Conservation (phyloP, 2,797 vertebrate genomes). For the Hyperoplus immaculatus region DNA sequence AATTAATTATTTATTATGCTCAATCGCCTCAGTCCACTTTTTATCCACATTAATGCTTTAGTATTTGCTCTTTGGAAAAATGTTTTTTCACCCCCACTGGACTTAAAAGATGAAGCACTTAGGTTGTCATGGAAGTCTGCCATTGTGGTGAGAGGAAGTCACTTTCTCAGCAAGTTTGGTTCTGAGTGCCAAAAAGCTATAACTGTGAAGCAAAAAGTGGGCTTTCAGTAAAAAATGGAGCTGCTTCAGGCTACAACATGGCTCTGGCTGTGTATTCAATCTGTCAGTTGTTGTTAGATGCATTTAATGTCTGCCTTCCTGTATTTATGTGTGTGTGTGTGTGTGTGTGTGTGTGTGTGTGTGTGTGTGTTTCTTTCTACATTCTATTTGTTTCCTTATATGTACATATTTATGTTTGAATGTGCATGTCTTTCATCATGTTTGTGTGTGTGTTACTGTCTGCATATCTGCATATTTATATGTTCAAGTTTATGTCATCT, state of each 20-base stretch:
- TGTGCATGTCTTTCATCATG: conserved; percentile 38
- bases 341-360: conserved; percentile 5
- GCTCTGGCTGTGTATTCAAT: background rate
- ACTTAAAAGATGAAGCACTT: conserved; percentile 21
- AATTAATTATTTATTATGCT: conserved; percentile 43
- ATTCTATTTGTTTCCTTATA: conserved; percentile 16
- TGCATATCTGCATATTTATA: conserved; percentile 52
- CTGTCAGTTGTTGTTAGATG: background rate
- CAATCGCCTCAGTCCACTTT: conserved; percentile 37
- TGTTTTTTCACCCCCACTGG: conserved; percentile 1
- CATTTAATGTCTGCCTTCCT: background rate
- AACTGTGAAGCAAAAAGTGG: conserved; percentile 8
- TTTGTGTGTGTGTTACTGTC: conserved; percentile 64
- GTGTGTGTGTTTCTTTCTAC: conserved; percentile 11
- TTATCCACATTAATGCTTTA: conserved; percentile 11
- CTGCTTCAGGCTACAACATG: background rate
- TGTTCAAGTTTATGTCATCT: conserved; percentile 54
- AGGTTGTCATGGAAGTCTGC: conserved; percentile 14
- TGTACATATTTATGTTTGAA: conserved; percentile 33
- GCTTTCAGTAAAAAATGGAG: conserved; percentile 21
- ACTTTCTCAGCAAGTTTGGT: conserved; percentile 8
- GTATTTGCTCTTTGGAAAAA: background rate
- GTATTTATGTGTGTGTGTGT: conserved; percentile 1
- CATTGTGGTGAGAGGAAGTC: conserved; percentile 20
- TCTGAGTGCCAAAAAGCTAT: background rate